Base-by-base conservation (phyloP, 2,888 invertebrate species). In the Hetaerina titia region DNA sequence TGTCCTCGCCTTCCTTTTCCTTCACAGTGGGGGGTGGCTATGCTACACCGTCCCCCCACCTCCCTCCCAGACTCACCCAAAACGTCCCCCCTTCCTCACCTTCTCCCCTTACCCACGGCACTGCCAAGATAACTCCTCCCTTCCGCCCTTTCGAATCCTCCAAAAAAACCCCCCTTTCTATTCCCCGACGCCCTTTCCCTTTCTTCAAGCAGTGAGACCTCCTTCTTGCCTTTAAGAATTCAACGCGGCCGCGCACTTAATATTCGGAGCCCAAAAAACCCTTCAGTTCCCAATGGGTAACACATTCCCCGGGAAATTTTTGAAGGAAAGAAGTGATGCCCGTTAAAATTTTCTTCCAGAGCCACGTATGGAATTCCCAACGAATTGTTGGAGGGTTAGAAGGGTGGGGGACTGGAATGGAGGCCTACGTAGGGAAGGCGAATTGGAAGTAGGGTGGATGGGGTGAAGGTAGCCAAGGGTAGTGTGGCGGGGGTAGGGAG, bases 261-360 rank as follows among this genome's bases (percentile, higher is more conserved):
- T 90, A 90, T 90, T 90, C 90, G 63, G 90, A 60, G 60, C 63
- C 90, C 90, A 56, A 58, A 58, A 58, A 89, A 89, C 63, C 15
- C 90, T 60, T 90, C 63, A 63, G 31, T 90, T 92, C 92, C 92
- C 92, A 92, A 92, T 92, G 92, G 92, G 92, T 92, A 92, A 69
- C 92, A 92, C 69, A 92, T 92, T 92, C 92, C 69, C 92, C 45
- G 92, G 69, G 92, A 92, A 92, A 92, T 92, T 92, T 92, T 92
- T 92, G 69, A 74, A 69, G 74, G 92, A 56, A 92, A 92, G 81
- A 31, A 31, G 56, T 57, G 92, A 92, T 74, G 92, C 69, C 92
- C 92, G 92, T 92, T 92, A 92, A 92, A 92, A 92, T 92, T 69
- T 92, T 56, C 92, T 69, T 17, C 13, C 69, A 74, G 56, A 92